These are phyloP conservation scores for Lithophane leautieri DNA, from an alignment of 2,888 invertebrate genomes.

Conservation along the genomic window DNA sequence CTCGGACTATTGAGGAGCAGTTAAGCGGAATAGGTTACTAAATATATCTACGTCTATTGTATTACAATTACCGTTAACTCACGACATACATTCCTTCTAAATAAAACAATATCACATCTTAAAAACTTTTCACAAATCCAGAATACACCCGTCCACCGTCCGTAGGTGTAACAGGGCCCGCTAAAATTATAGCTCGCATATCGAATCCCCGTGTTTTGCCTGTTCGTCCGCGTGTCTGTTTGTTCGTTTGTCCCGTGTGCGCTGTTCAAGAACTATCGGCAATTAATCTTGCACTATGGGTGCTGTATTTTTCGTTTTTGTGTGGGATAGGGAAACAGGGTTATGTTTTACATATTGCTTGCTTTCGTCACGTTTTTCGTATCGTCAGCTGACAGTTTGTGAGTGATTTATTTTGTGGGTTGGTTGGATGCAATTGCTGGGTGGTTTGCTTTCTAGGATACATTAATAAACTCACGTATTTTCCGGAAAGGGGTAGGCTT, in stretches of 20 bases:
- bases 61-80: too few species aligned
- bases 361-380: constrained; percentile 43
- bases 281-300: constrained; percentile 84
- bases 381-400: constrained; percentile 10
- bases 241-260: constrained; percentile 75
- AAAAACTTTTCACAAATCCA: constrained; percentile 44
- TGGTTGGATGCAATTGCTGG: background rate
- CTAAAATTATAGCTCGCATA: constrained; percentile 86
- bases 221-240: constrained; percentile 79
- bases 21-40: too few species aligned
- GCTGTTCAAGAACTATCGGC: constrained; percentile 79
- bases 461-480: background rate
- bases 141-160: constrained; percentile 75
- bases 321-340: constrained; percentile 27
- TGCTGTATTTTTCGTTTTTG: constrained; percentile 64
- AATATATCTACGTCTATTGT: too few species aligned
- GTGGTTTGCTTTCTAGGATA: background rate
- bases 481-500: background rate
- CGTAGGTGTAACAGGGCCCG: constrained; percentile 87
- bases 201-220: constrained; percentile 85
- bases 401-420: constrained; percentile 22
- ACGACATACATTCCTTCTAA: too few species aligned
- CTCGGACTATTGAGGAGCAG: too few species aligned
- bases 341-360: constrained; percentile 24
- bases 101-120: too few species aligned